phyloP scores from a whole-genome alignment of 2,113 vertebrate genomes.

The Misgurnus mizolepis region DNA sequence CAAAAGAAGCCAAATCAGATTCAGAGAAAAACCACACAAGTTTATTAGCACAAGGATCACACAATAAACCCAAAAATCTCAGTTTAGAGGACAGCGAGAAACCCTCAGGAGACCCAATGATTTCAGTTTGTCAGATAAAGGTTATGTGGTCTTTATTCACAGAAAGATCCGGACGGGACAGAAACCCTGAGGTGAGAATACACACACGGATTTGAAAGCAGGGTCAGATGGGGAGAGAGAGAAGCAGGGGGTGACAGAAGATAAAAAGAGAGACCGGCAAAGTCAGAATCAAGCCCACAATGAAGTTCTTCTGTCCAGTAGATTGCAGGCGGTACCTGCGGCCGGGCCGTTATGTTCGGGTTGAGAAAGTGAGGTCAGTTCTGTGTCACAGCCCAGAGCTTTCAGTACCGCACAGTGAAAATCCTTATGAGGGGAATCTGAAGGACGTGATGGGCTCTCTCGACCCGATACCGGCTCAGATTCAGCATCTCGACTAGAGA shows the following conservation, averaged over 20 bases:
- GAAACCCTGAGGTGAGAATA: neutral
- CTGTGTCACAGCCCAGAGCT: slow-evolving; percentile 72
- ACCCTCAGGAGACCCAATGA: neutral
- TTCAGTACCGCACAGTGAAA: slow-evolving; percentile 79
- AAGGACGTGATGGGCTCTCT: slow-evolving; percentile 39
- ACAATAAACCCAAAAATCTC: slow-evolving; percentile 29
- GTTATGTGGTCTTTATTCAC: neutral
- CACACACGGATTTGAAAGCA: neutral
- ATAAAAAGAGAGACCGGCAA: slow-evolving; percentile 54
- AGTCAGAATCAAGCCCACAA: slow-evolving; percentile 41
- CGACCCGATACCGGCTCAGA: slow-evolving; percentile 29
- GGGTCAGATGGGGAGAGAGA: neutral
- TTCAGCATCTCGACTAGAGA: slow-evolving; percentile 54
- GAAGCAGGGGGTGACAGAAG: slow-evolving; percentile 37
- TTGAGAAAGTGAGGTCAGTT: slow-evolving; percentile 55
- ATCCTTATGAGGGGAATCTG: slow-evolving; percentile 75
- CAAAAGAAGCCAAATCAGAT: neutral
- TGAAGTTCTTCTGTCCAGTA: slow-evolving; percentile 33
- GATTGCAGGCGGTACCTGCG: slow-evolving; percentile 72
- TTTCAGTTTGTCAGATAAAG: neutral
- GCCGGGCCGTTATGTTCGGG: slow-evolving; percentile 63
- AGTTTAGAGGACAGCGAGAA: slow-evolving; percentile 22
- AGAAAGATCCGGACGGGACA: slow-evolving; percentile 20
- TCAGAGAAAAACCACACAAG: neutral
- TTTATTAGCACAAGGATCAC: slow-evolving; percentile 48